These are phyloP conservation scores for Macaria liturata DNA, from an alignment of 2,888 invertebrate genomes.

Conservation along the genomic window DNA sequence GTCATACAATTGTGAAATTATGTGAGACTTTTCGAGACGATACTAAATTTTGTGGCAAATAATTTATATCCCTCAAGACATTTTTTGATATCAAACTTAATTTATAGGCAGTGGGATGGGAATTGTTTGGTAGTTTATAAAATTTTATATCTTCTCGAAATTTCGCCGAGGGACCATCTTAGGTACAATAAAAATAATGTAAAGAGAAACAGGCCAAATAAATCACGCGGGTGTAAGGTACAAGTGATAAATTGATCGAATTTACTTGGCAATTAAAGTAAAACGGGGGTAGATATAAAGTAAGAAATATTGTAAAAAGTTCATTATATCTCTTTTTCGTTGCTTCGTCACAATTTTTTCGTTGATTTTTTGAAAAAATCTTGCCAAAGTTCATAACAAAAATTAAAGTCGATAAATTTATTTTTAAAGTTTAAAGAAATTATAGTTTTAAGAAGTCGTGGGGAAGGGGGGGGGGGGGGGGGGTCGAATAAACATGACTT, in stretches of 20 bases:
- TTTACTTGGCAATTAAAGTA: constrained; percentile 70
- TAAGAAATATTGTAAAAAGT: constrained; percentile 39
- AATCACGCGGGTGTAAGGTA: constrained; percentile 28
- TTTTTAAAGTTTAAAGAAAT: constrained; percentile 15
- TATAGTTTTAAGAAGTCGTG: constrained; percentile 26
- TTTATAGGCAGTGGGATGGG: no score
- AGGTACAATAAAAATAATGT: constrained; percentile 1
- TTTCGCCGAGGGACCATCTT: constrained; percentile 15
- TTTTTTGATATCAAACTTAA: no score
- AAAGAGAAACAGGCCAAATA: constrained; percentile 15
- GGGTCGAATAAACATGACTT: constrained; percentile 36
- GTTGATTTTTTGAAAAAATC: constrained; percentile 42
- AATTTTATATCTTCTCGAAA: neutral
- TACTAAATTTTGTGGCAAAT: constrained; percentile 1
- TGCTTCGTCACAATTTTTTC: constrained; percentile 49
- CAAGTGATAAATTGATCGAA: constrained; percentile 75
- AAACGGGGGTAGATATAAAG: constrained; percentile 41
- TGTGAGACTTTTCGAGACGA: neutral
- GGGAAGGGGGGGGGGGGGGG: constrained; percentile 22
- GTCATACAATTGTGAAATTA: constrained; percentile 2
- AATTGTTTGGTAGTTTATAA: neutral
- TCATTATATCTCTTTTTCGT: constrained; percentile 32
- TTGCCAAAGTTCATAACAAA: constrained; percentile 60
- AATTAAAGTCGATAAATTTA: constrained; percentile 14
- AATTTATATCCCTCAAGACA: no score